Conservation (phyloP, 2,797 vertebrate genomes). For the Bradypus variegatus region DNA sequence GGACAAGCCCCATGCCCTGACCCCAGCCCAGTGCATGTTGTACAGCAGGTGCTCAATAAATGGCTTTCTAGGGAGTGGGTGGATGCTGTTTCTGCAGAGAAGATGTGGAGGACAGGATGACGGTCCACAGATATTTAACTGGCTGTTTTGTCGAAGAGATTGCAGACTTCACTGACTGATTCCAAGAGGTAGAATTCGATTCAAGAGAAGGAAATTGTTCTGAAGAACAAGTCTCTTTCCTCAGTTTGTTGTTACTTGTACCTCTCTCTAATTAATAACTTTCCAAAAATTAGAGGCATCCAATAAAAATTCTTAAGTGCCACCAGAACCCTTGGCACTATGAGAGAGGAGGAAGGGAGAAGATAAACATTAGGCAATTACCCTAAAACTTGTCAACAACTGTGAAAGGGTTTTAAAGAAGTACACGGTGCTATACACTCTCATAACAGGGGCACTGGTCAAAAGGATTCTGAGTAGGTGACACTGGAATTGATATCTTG, state of each 20-base stretch:
- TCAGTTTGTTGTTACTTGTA: slow-evolving; percentile 1
- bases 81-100: background rate
- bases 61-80: background rate
- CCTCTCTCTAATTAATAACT: background rate
- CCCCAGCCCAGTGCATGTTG: background rate
- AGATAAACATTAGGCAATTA: background rate
- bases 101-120: background rate
- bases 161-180: background rate
- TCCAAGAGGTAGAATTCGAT: slow-evolving; percentile 20
- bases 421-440: background rate
- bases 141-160: slow-evolving; percentile 21
- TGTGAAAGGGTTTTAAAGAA: background rate
- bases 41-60: slow-evolving; percentile 1
- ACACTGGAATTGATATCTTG: background rate
- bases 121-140: slow-evolving; percentile 7
- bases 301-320: background rate
- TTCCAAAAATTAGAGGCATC: slow-evolving; percentile 20
- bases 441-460: background rate
- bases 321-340: background rate
- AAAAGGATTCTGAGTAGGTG: background rate
- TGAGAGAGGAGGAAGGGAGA: background rate
- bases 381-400: background rate
- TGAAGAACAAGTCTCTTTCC: slow-evolving; percentile 15
- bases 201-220: slow-evolving; percentile 16
- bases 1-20: background rate